Conservation (phyloP, 2,888 invertebrate species). For the Xylota segnis region DNA sequence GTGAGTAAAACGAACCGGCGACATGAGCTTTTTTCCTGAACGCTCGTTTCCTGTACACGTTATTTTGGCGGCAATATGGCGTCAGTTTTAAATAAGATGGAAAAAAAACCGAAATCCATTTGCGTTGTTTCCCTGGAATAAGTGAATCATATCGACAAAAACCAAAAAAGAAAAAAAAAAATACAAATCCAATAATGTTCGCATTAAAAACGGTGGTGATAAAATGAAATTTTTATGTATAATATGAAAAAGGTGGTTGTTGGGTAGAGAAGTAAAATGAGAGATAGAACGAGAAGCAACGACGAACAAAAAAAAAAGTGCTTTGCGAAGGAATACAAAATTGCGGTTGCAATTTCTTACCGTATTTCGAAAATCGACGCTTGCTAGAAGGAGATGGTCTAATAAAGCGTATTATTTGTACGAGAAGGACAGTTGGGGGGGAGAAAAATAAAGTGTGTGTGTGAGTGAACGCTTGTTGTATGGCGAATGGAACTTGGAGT, state of each 20-base stretch:
- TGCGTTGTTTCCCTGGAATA: slow-evolving; percentile 62
- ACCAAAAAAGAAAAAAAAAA: slow-evolving; percentile 16
- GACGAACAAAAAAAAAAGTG: slow-evolving; percentile 56
- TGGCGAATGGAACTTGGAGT: slow-evolving; percentile 32
- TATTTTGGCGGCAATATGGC: slow-evolving; percentile 80
- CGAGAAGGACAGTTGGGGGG: slow-evolving; percentile 59
- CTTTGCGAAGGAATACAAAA: slow-evolving; percentile 70
- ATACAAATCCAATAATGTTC: slow-evolving; percentile 37
- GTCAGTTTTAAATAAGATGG: slow-evolving; percentile 75
- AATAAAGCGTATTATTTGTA: slow-evolving; percentile 38
- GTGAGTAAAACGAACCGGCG: slow-evolving; percentile 81
- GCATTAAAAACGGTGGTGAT: slow-evolving; percentile 61
- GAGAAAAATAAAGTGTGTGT: slow-evolving; percentile 43
- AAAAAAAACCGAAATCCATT: no score
- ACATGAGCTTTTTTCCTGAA: slow-evolving; percentile 37
- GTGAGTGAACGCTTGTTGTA: slow-evolving; percentile 35
- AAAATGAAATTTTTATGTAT: slow-evolving; percentile 65
- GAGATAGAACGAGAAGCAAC: slow-evolving; percentile 62
- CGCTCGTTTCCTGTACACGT: slow-evolving; percentile 40
- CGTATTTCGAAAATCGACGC: slow-evolving; percentile 77
- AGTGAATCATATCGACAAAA: slow-evolving; percentile 65
- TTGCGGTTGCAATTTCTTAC: slow-evolving; percentile 76
- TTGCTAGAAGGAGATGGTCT: slow-evolving; percentile 64
- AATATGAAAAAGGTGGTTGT: slow-evolving; percentile 72
- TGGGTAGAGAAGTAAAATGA: slow-evolving; percentile 54